Base-by-base conservation (phyloP, 2,113 vertebrate genomes). In the Okapia johnstoni region DNA sequence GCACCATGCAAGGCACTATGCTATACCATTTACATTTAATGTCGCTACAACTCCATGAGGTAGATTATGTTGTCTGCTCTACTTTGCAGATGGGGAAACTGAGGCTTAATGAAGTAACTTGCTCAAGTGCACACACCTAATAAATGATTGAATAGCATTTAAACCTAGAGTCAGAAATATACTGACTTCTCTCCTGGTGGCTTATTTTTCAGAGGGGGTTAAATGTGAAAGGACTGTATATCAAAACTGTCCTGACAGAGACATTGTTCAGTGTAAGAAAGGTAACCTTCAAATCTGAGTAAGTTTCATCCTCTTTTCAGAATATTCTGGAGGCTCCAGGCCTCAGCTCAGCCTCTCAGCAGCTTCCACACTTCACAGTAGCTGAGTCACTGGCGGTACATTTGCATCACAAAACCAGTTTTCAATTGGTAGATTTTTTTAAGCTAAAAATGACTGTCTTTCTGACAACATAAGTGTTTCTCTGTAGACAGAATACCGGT, bases 371-470 rank as follows among this genome's bases (percentile, higher is more conserved):
- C 86, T 93, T 95, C 89, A 61, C 87, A 96, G 90, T 13, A 70
- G 46, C 73, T 95, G 79, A 96, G 55, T 92, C 57, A 57, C 21
- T 54, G 89, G 61, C 36, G 70, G 57, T 14, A 63, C 50, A 97
- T 96, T 97, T 97, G 73, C 97, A 80, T 93, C 90, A 96, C 85
- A 97, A 97, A 97, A 85, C 87, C 57, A 43, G 26, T 52, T 95
- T 93, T 96, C 60, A 46, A 12, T 48, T 30, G 36, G 28, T 73
- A 36, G 48, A 54, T 36, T 46, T 94, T 93, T 52, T 92, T 84
- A 43, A 94, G 76, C 63, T 94, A 66, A 92, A 93, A 92, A 60
- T 55, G 11, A 85, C 88, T 92, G n/a, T 88, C 88, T 95, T 85
- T 85, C 95, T 76, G 95, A 77, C 88, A 85, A 48, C 11, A 10